Evolutionary conservation across 2,888 invertebrate genomes (phyloP), one percentile per base, ranked within the genome.

Genomic region (Tipula unca): DNA sequence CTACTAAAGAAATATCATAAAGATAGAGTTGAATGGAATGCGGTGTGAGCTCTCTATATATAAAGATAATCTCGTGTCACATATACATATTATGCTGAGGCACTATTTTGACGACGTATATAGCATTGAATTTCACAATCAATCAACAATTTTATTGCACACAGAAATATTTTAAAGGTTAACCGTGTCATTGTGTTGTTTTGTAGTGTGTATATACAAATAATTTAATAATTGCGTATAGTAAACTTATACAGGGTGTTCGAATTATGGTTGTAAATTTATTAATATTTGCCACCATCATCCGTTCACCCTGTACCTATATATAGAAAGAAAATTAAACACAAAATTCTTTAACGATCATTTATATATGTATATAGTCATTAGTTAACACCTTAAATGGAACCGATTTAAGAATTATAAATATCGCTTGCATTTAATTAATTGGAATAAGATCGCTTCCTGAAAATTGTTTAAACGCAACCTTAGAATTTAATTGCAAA

Each of bases 81-180:
- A 10, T 25, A 54, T 17, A 17, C 48, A 54, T 54, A 32, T 48
- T 69, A 25, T 69, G 69, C 69, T 69, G 69, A 69, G 69, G 25
- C 69, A 48, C n/a, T n/a, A 17, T 48, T 48, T 48, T 48, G 3
- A 13, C 2, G 17, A 69, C 69, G 69, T 8, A 17, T 48, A 48
- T 48, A 2, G 48, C 48, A 69, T 69, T 25, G 69, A 69, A 69
- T 69, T 69, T 69, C 69, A 69, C 69, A 69, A 69, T 69, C 69
- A 69, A 69, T 69, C 69, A 69, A 69, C 69, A 69, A 25, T 69
- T 69, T 69, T 69, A 69, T 69, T 69, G 69, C 69, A 69, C 69
- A 69, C 10, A 25, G 10, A 69, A 69, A 20, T 25, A 25, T 69
- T 69, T 25, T 69, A 69, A 69, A 69, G 69, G 69, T 69, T 69